Base-by-base conservation (phyloP, 1,140 invertebrate genomes). In the Nasonia giraulti region DNA sequence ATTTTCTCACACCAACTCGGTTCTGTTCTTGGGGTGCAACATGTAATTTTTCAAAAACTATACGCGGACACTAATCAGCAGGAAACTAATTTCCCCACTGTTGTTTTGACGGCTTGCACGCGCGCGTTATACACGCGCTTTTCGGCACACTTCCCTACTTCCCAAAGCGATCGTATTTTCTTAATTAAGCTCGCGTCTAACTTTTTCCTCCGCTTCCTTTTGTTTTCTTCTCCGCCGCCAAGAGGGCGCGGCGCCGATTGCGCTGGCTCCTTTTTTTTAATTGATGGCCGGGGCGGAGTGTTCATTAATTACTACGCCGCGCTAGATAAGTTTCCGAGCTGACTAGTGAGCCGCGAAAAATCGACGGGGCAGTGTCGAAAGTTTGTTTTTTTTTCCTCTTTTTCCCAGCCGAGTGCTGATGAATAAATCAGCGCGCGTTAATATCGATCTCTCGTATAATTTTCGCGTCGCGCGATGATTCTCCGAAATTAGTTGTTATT, bases 81-180 rank as follows among this genome's bases (percentile, higher is more conserved):
- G 33, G 33, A 73, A 81, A 81, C 71, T 11, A 55, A 82, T 37
- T 75, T 62, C 31, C 31, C 20, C 2, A 82, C 47, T 82, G 74
- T 81, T 81, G 14, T 73, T 81, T 81, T 73, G 68, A 44, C 37
- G 44, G 1, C 62, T 17, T 33, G 27, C 2, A 66, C 20, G 37
- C 27, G 2, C 0, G 2, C 44, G 2, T 31, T n/a, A 62, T n/a
- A 62, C 20, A n/a, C 55, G 6, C n/a, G 7, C 4, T 23, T 79
- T 7, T 3, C 62, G 3, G 8, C 68, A 66, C 66, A 66, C 68
- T 20, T 40, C 37, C 27, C 10, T 40, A 17, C 66, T 68, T 66
- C 40, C 3, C 17, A 2, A 31, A 8, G 1, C 20, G 2, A 23
- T 40, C 55, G 31, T 44, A 69, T 37, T 50, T 73, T n/a, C 37